These are phyloP conservation scores for Poecilia velifera DNA, from an alignment of 2,797 vertebrate genomes.

Conservation along the genomic window DNA sequence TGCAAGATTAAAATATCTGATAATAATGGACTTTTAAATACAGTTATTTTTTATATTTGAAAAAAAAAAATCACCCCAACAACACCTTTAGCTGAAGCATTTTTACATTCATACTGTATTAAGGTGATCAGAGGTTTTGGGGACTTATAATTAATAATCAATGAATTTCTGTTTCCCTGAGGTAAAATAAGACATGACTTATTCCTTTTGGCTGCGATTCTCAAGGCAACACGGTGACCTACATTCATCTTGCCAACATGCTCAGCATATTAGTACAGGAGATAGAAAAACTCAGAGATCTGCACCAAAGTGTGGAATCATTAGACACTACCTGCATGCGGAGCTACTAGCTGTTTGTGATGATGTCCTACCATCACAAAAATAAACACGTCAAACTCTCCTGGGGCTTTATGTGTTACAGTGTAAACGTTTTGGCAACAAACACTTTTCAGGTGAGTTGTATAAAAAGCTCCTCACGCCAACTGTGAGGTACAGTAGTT, in stretches of 20 bases:
- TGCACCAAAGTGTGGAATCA: neutral
- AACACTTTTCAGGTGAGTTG: neutral
- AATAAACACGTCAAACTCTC: neutral
- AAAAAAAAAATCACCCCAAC: too few relatives aligned
- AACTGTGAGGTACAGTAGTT: neutral
- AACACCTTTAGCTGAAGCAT: neutral
- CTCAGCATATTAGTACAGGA: neutral
- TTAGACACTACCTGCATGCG: neutral
- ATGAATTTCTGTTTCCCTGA: neutral
- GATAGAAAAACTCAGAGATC: neutral
- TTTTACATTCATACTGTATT: neutral
- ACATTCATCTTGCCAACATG: neutral
- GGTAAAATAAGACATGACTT: neutral
- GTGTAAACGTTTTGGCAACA: neutral
- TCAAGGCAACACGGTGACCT: neutral
- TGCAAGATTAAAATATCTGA: neutral
- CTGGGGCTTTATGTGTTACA: neutral
- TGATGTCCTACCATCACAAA: neutral
- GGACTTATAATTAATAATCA: neutral
- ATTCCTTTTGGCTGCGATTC: neutral
- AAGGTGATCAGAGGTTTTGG: neutral
- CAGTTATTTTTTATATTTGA: too few relatives aligned
- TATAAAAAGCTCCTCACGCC: neutral
- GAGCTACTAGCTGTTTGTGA: neutral
- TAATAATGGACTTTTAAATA: neutral